Evolutionary conservation across 2,113 vertebrate species (phyloP), one percentile per base, ranked within the genome.

Genomic region (Macrotus californicus): DNA sequence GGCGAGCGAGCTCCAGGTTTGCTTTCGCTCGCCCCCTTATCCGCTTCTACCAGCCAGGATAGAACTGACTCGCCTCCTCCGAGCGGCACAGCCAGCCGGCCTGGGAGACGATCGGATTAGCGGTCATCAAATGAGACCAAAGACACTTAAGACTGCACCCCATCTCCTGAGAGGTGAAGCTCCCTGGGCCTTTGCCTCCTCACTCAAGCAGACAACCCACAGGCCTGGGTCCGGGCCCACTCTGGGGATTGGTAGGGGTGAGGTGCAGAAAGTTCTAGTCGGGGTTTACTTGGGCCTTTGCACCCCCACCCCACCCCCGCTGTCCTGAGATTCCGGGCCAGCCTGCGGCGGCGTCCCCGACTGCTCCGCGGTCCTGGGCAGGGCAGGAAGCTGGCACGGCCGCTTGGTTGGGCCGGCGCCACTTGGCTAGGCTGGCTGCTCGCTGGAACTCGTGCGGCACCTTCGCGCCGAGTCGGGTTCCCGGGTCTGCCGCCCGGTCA

Each of bases 321-420:
- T 22, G 77, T 91, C 85, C 86, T 56, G 73, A 56, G 79, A 89
- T 85, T 66, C 95, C 81, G 70, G 95, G 96, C 95, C 79, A 92
- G 64, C 31, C 92, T 96, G 97, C 84, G 89, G 96, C 84, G 94
- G 93, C 76, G 13, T 98, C 96, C 95, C 89, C 54, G 31, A 94
- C 96, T 89, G 97, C 93, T 96, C 88, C 96, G 94, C 96, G 93
- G 95, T 97, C 86, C 84, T 94, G 97, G 98, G 98, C 97, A 97
- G 95, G 97, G 97, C 98, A 98, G 96, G 98, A 97, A 97, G 96
- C 98, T 97, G 97, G 98, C 98, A 95, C 88, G 34, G 96, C 97
- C 86, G 46, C 87, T 46, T 36, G 97, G 93, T 95, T 97, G 98
- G 97, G 97, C 84, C 97, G 97, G 96, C 97, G 98, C 93, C 95